phyloP scores from a whole-genome alignment of 2,113 vertebrate genomes.

The Gallinago undulata region DNA sequence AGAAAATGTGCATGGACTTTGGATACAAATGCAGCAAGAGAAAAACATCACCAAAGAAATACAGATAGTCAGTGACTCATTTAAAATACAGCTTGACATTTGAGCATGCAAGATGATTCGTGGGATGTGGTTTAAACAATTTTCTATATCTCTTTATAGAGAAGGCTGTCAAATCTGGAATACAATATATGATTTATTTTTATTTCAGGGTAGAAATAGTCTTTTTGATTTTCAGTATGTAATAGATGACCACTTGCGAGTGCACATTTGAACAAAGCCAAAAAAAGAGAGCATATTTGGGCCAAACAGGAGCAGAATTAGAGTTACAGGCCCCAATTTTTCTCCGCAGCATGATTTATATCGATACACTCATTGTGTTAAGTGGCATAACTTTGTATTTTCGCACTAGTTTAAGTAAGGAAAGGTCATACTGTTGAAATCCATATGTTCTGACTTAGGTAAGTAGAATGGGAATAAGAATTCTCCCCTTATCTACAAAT shows the following conservation, averaged over 20 bases:
- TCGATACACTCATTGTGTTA: not conserved
- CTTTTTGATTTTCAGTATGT: not conserved
- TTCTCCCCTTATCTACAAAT: not conserved
- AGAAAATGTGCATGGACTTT: not conserved
- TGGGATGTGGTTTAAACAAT: not conserved
- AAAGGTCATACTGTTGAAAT: not conserved
- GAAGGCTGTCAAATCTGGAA: not conserved
- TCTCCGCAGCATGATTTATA: not conserved
- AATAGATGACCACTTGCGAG: not conserved
- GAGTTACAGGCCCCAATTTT: not conserved
- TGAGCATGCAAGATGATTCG: slow-evolving; percentile 3
- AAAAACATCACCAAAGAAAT: not conserved
- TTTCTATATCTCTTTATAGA: not conserved
- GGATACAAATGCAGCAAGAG: not conserved
- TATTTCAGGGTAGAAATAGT: slow-evolving; percentile 1
- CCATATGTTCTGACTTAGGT: not conserved
- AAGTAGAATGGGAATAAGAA: not conserved
- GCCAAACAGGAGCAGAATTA: not conserved
- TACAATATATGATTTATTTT: not conserved
- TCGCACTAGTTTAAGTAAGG: not conserved
- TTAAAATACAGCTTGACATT: slow-evolving; percentile 1
- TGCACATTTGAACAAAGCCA: not conserved
- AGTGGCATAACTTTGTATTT: not conserved
- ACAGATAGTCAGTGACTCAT: not conserved
- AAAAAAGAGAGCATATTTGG: not conserved